A percentile compares a stretch with the other conserved stretches of the same genome.
phyloP scores from a whole-genome alignment of 1,140 invertebrate genomes.

The Coenobita brevimanus region DNA sequence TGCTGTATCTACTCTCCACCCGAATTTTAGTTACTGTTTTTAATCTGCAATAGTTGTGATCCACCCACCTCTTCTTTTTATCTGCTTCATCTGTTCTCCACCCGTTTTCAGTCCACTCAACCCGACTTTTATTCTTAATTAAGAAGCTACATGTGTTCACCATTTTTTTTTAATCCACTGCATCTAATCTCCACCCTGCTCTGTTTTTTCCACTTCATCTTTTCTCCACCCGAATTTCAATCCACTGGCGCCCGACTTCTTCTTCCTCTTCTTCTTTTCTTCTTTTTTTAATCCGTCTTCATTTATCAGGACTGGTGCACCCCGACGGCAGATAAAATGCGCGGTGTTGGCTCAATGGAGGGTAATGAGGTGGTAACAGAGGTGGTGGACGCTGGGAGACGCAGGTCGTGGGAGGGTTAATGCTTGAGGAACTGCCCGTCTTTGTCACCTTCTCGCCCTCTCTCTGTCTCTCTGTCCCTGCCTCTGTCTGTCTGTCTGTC shows the following conservation, averaged over 20 bases:
- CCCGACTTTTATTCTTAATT: too few relatives aligned
- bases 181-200: not conserved
- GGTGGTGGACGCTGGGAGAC: not conserved
- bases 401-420: not conserved
- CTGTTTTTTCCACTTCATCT: not conserved
- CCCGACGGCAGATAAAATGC: constrained; percentile 53
- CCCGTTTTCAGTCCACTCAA: too few relatives aligned
- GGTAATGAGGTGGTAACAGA: constrained; percentile 63
- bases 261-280: not conserved
- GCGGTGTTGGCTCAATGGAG: constrained; percentile 37
- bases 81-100: too few relatives aligned
- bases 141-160: too few relatives aligned
- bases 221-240: not conserved
- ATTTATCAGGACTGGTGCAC: constrained; percentile 49
- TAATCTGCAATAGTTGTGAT: too few relatives aligned
- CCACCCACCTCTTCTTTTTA: too few relatives aligned
- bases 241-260: not conserved
- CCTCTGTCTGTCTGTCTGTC: too few relatives aligned
- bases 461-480: not conserved
- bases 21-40: too few relatives aligned
- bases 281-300: constrained; percentile 54
- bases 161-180: too few relatives aligned
- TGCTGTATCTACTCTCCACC: too few relatives aligned
- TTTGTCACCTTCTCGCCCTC: not conserved
- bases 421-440: not conserved